Percentiles rank a stretch among this genome's conserved stretches.
These are phyloP conservation scores for Microcebus griseorufus DNA, from an alignment of 2,113 vertebrate species.

Conservation along the genomic window DNA sequence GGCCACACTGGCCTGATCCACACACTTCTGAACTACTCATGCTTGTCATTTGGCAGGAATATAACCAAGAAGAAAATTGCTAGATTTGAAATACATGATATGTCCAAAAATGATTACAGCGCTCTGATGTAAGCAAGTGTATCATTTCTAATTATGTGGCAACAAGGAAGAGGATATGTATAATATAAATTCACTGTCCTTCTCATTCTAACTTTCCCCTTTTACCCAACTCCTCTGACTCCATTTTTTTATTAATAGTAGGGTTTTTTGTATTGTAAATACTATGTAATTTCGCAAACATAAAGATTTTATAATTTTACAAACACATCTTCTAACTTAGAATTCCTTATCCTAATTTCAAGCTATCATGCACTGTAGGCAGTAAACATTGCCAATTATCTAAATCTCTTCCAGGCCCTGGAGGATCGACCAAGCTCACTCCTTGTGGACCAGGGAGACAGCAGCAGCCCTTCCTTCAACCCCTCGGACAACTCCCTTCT, in stretches of 20 bases:
- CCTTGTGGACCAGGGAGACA: slow-evolving; percentile 96
- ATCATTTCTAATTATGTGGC: not conserved
- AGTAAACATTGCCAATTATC: rapidly evolving
- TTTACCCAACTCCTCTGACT: not conserved
- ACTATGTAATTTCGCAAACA: not conserved
- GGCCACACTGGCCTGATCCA: not conserved
- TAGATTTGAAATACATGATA: not conserved
- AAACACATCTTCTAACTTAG: not conserved
- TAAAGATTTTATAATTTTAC: not conserved
- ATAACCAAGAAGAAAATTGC: not conserved
- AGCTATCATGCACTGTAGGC: rapidly evolving
- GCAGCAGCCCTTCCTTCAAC: slow-evolving; percentile 98
- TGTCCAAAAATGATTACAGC: not conserved
- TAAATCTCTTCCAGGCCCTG: slow-evolving; percentile 88
- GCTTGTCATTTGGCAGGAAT: not conserved
- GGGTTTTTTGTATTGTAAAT: not conserved
- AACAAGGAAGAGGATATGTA: not conserved
- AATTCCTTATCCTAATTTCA: not conserved
- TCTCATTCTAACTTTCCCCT: not conserved
- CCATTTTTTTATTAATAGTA: not conserved
- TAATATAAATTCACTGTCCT: not conserved
- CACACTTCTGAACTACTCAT: rapidly evolving
- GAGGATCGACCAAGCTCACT: slow-evolving; percentile 98
- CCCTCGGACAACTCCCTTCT: slow-evolving; percentile 98
- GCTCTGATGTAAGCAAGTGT: not conserved